These are phyloP conservation scores for Picathartes gymnocephalus DNA, from an alignment of 2,113 vertebrate genomes.

Conservation along the genomic window DNA sequence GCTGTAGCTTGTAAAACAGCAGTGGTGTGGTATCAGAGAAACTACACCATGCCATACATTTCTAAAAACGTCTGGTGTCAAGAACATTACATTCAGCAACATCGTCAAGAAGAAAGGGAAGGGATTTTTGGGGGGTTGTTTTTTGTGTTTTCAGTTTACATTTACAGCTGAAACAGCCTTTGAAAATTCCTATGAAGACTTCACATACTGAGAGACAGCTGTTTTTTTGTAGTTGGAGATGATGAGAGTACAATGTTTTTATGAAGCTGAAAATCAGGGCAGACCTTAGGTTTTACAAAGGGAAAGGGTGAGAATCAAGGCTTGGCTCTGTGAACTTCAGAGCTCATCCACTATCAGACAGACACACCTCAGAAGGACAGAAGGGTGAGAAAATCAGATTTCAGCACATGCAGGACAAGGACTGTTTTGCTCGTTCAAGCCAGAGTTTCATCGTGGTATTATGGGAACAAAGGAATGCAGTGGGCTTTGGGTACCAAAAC, in stretches of 20 bases:
- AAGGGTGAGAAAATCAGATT: background rate
- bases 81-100: background rate
- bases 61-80: constrained; percentile 19
- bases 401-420: background rate
- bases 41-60: constrained; percentile 53
- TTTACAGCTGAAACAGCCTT: constrained; percentile 44
- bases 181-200: constrained; percentile 49
- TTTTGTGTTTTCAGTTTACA: constrained; percentile 40
- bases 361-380: background rate
- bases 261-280: constrained; percentile 34
- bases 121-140: background rate
- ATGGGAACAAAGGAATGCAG: background rate
- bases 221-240: background rate
- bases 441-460: background rate
- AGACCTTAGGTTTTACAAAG: constrained; percentile 1
- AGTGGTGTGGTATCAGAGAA: constrained; percentile 53
- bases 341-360: background rate
- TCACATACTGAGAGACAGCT: constrained; percentile 43
- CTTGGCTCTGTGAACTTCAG: background rate
- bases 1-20: constrained; percentile 64
- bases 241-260: constrained; percentile 3
- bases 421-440: background rate
- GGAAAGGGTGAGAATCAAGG: background rate
- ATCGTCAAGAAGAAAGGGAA: constrained; percentile 49
- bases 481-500: background rate